These are phyloP conservation scores for Neoniphon sammara DNA, from an alignment of 2,797 vertebrate species.

Conservation along the genomic window DNA sequence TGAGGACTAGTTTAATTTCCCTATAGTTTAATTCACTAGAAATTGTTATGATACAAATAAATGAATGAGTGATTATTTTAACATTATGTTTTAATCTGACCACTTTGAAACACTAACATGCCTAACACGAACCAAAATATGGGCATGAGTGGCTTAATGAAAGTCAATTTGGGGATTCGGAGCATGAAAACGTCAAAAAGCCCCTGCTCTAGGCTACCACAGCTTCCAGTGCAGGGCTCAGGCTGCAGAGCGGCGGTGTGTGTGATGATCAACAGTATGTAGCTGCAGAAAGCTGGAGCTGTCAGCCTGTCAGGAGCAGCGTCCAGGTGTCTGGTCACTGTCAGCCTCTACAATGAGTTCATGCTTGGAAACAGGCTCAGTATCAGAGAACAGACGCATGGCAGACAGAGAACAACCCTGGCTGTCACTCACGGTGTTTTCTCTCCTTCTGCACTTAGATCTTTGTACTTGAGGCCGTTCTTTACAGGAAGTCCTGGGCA, in stretches of 20 bases:
- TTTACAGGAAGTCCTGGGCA: background rate
- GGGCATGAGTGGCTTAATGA: no score
- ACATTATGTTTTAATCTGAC: no score
- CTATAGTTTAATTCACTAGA: no score
- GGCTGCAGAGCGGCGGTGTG: constrained; percentile 20
- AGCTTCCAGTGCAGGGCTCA: background rate
- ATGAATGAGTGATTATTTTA: no score
- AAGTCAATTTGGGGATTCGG: no score
- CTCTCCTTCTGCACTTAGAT: background rate
- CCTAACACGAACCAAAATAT: no score
- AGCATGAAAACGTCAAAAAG: no score
- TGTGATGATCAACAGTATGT: constrained; percentile 21
- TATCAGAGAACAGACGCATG: constrained; percentile 28
- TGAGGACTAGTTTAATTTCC: no score
- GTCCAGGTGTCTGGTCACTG: constrained; percentile 58
- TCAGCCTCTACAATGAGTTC: constrained; percentile 53
- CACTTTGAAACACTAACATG: no score
- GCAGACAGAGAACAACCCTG: background rate
- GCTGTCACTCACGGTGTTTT: constrained; percentile 28
- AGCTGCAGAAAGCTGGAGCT: constrained; percentile 32
- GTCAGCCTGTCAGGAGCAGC: constrained; percentile 25
- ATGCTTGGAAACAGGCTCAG: constrained; percentile 24
- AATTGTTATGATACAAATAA: no score
- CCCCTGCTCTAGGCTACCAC: background rate
- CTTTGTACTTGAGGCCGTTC: background rate